Conservation (phyloP, 2,113 vertebrate species). For the Lophochroa leadbeateri region DNA sequence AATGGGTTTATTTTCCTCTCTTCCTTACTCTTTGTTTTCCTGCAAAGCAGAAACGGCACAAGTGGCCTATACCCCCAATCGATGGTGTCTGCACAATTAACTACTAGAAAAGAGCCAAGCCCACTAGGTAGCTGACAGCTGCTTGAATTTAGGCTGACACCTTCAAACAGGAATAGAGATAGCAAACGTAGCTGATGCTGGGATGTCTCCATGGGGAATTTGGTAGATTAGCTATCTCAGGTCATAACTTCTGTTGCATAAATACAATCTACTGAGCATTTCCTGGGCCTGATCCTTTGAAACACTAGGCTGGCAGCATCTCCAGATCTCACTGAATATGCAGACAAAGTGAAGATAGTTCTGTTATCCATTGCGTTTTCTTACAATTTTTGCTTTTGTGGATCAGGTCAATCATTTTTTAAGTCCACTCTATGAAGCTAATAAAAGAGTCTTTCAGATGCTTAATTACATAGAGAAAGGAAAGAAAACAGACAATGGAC, state of each 20-base stretch:
- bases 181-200: background rate
- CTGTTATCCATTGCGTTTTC: background rate
- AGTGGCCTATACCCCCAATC: slow-evolving; percentile 5
- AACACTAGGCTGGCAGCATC: background rate
- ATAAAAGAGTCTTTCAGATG: background rate
- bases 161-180: slow-evolving; percentile 59
- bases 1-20: slow-evolving; percentile 8
- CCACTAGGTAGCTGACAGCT: slow-evolving; percentile 52
- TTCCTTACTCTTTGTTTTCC: slow-evolving; percentile 12
- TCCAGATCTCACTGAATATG: background rate
- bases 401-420: background rate
- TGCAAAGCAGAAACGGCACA: background rate
- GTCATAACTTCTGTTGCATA: slow-evolving; percentile 3
- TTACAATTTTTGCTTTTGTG: background rate
- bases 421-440: background rate
- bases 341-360: background rate
- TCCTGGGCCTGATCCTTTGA: background rate
- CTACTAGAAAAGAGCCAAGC: slow-evolving; percentile 34
- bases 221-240: background rate
- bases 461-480: slow-evolving; percentile 30
- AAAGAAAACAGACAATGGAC: slow-evolving; percentile 33
- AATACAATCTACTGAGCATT: slow-evolving; percentile 2
- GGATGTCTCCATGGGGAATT: slow-evolving; percentile 39
- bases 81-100: slow-evolving; percentile 46
- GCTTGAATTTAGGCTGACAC: slow-evolving; percentile 61